Evolutionary conservation across 2,113 vertebrate genomes (phyloP), one percentile per base, ranked within the genome.

Genomic region (Nicator chloris): DNA sequence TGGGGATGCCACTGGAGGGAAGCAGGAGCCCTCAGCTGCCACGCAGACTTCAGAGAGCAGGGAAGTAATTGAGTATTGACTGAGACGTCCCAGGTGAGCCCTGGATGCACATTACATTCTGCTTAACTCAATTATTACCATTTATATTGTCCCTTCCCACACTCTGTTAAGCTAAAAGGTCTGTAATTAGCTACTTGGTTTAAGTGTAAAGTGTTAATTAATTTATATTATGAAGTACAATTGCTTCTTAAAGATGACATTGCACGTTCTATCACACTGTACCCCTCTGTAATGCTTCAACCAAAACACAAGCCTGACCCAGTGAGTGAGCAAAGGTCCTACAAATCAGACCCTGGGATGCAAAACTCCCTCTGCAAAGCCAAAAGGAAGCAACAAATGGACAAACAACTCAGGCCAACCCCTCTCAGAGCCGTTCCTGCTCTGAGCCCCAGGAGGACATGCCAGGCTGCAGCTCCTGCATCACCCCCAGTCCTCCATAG

Each of bases 61-160:
- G 14, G 79, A 56, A 79, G 83, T 91, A 95, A 97, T 92, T 95
- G 95, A 86, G 76, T 93, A 96, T 97, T 90, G 97, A 96, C 97
- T 88, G 83, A 59, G 91, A 61, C 5, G 35, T 95, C 96, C 91
- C 82, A 59, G 70, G 76, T 7, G 35, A 95, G 90, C 86, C 82
- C 82, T 49, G 35, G 87, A 47, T 84, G 85, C 88, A 76, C 82
- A 68, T 95, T 92, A 60, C 63, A 27, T 83, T 72, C 94, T 87
- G 93, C 85, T 96, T 86, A 89, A 86, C 94, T 97, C 95, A 71
- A 60, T 97, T 95, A 96, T 95, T 82, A 95, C 75, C 56, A 21
- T 53, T 82, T 85, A n/a, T 76, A 92, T 96, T 93, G 93, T 56
- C 79, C 82, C 78, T 88, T 92, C 40, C 89, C 16, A 1, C 79